A percentile compares a stretch with the other conserved stretches of the same genome.
Evolutionary conservation across 2,888 invertebrate species (phyloP).

Genomic region (Marronus borbonicus): DNA sequence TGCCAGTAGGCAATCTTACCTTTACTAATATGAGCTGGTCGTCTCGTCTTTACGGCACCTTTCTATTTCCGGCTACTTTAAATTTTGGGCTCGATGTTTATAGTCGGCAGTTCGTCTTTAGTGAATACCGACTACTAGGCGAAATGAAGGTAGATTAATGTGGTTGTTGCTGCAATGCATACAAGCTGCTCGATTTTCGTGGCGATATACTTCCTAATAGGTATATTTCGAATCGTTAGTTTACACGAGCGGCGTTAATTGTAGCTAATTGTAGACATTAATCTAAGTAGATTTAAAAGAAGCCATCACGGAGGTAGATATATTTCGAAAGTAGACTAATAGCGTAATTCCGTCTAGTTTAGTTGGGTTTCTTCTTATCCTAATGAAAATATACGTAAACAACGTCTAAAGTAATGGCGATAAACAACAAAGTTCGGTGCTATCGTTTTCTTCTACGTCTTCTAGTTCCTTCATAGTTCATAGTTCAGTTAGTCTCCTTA

Average conservation of each 20-base stretch:
- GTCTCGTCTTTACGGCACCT: slow-evolving; percentile 38
- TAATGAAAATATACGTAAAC: too few relatives aligned
- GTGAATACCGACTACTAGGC: slow-evolving; percentile 13
- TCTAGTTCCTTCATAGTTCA: too few relatives aligned
- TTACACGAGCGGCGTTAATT: not conserved
- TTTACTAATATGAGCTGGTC: not conserved
- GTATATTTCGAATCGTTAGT: not conserved
- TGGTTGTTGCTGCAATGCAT: not conserved
- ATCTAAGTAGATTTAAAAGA: not conserved
- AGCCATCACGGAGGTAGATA: too few relatives aligned
- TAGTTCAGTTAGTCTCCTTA: too few relatives aligned
- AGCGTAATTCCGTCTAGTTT: too few relatives aligned
- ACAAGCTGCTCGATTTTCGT: not conserved
- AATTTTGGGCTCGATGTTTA: slow-evolving; percentile 30
- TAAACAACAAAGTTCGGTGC: too few relatives aligned
- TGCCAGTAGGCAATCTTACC: slow-evolving; percentile 17
- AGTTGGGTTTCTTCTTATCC: too few relatives aligned
- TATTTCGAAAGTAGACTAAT: too few relatives aligned
- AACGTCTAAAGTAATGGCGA: too few relatives aligned
- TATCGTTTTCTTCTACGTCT: too few relatives aligned
- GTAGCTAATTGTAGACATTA: not conserved
- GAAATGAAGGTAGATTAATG: slow-evolving; percentile 22
- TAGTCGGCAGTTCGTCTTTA: slow-evolving; percentile 7
- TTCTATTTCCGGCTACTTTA: slow-evolving; percentile 41
- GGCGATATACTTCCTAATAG: not conserved